Evolutionary conservation across 2,113 vertebrate species (phyloP).

Genomic region (Suricata suricatta): DNA sequence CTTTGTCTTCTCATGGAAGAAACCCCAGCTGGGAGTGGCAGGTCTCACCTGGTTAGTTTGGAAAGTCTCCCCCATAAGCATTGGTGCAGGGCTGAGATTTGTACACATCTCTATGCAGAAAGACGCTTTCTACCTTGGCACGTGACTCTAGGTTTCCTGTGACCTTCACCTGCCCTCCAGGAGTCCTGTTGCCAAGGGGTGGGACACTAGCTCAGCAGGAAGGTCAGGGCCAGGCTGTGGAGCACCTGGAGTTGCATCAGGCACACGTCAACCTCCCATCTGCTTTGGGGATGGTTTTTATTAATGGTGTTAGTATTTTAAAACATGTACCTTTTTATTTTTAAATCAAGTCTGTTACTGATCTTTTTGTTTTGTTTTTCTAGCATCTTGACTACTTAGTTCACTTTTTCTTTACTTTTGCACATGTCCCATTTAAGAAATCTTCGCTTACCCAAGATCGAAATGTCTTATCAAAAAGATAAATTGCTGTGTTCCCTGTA

Average conservation of each 20-base stretch:
- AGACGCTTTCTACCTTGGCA: constrained; percentile 93
- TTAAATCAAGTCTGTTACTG: background rate
- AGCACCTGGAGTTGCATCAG: background rate
- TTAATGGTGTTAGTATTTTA: background rate
- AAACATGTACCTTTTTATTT: background rate
- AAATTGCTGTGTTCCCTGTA: background rate
- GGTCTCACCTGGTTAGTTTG: background rate
- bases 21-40: constrained; percentile 88
- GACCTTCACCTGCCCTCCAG: background rate
- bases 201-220: background rate
- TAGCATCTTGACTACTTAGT: background rate
- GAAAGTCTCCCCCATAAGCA: constrained; percentile 65
- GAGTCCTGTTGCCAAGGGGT: background rate
- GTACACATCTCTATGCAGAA: constrained; percentile 92
- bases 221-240: background rate
- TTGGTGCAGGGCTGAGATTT: constrained; percentile 89
- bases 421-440: background rate
- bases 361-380: background rate
- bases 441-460: background rate
- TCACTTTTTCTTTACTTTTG: background rate
- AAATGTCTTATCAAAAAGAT: background rate
- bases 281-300: background rate
- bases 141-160: constrained; percentile 75
- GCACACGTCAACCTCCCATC: background rate
- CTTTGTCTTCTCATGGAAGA: constrained; percentile 94